Evolutionary conservation across 2,797 vertebrate species (phyloP), one percentile per base, ranked within the genome.

Genomic region (Graptemys geographica): DNA sequence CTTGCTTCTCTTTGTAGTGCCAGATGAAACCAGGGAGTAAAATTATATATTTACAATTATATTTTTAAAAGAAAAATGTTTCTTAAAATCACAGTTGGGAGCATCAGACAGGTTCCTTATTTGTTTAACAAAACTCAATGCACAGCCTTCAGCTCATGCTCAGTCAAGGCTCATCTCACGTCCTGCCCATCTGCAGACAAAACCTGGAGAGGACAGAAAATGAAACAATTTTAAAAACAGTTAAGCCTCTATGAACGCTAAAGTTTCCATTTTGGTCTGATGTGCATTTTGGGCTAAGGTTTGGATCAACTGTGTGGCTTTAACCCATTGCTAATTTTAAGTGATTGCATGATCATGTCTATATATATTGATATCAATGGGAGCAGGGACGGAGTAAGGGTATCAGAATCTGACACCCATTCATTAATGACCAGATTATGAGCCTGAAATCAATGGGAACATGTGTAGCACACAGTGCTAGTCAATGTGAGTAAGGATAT

Each of bases 101-200:
- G 7, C 49, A 52, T 13, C 1, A 0, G 49, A 1, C 49, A 23
- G 28, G 53, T 1, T 1, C 4, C 0, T 0, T 15, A 33, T 94
- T 44, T 27, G 49, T 25, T 56, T n/a, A 23, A 51, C 3, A 18
- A 33, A 19, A n/a, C 2, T 69, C 18, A n/a, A 3, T 69, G 18
- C n/a, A 69, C 18, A 28, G 41, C 11, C 25, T 13, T 28, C 72
- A 47, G 6, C 10, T 41, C 72, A 27, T 44, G 11, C 72, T 76
- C 41, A 56, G 83, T 44, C 4, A 21, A 53, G 84, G 31, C 86
- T 52, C 23, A 4, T 83, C n/a, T 6, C n/a, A 11, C 10, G 21
- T 44, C 12, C 16, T 27, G 25, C 74, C 84, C 85, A 80, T 28
- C 25, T 76, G 72, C 41, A 27, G 41, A 27, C 72, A 76, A 76